Base-by-base conservation (phyloP, 1,140 invertebrate genomes). In the Homarus americanus region DNA sequence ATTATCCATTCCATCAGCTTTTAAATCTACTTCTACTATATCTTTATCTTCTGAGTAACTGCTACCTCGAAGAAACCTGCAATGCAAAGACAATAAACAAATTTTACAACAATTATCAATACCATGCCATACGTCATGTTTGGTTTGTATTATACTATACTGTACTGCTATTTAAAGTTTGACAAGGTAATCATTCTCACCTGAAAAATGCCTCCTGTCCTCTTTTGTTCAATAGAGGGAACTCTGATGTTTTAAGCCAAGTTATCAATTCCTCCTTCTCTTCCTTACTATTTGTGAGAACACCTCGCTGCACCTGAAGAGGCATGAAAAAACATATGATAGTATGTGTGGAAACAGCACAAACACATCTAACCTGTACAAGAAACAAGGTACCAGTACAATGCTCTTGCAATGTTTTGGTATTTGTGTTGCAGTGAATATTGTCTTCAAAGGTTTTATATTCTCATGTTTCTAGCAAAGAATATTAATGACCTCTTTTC, bases 171-270 rank as follows among this genome's bases (percentile, higher is more conserved):
- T 75, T 75, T 34, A 3, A 24, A 28, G 15, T 36, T 32, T 5
- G 10, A 78, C 17, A 53, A 34, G 7, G 1, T n/a, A 53, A 28
- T n/a, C 3, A 3, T 41, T 41, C 79, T 7, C 63, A 82, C 79
- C 32, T 63, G n/a, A 82, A 63, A 53, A 82, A 82, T 63, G 44
- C 79, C 34, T 63, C 44, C 41, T 82, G 49, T 36, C 32, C 79
- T 44, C 41, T 44, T 63, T 17, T 5, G 1, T n/a, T 2, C 4
- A 82, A 34, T 15, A 24, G 2, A 24, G 28, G 1, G 7, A 82
- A 82, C 36, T 32, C 15, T 1, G 32, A 15, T 34, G 15, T 63
- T 20, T 34, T 36, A 32, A 28, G 12, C 44, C 79, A 82, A 15
- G 2, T 17, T 15, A 44, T 20, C 49, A 20, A 63, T 38, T 63